Evolutionary conservation across 2,888 invertebrate genomes (phyloP), one percentile per base, ranked within the genome.

Genomic region (Sesamia inferens): DNA sequence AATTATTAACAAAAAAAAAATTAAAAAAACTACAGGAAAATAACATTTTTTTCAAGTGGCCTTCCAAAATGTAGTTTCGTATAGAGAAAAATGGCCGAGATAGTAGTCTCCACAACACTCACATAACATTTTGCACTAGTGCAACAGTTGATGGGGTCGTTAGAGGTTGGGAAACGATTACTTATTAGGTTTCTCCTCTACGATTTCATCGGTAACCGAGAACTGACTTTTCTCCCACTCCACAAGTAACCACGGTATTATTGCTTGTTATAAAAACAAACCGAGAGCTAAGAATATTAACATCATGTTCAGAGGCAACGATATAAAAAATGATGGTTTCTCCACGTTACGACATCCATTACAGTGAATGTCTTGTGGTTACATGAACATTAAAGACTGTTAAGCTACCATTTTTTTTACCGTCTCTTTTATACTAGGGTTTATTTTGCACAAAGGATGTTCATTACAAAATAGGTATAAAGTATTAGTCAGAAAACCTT

Each of bases 291-390:
- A 71, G 24, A 68, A 64, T 68, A 19, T 62, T 54, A 58, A 54
- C 16, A 54, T 24, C 16, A 14, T 16, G 24, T 71, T 68, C 54
- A 16, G 19, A 65, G 31, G 31, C 31, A 78, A 63, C 31, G 63
- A 31, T 31, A 31, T 63, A 54, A 78, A 79, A 78, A 74, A 19
- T 48, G 0, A 42, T 54, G 47, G 14, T 19, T 63, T 44, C 57
- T 39, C 10, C 14, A 51, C 39, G 48, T 67, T 73, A 55, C 64
- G 55, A 67, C 31, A 48, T 48, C 58, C 62, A 42, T 79, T 59
- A 78, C 67, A 79, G 24, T 58, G 63, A 79, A 73, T 79, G 58
- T 67, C 54, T 79, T 64, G 42, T 64, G 62, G 39, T 66, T 59
- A 78, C 24, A 67, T 55, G 57, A 63, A 19, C 67, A 63, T 67